Evolutionary conservation across 1,140 invertebrate genomes (phyloP).

Genomic region (Heliothis virescens): DNA sequence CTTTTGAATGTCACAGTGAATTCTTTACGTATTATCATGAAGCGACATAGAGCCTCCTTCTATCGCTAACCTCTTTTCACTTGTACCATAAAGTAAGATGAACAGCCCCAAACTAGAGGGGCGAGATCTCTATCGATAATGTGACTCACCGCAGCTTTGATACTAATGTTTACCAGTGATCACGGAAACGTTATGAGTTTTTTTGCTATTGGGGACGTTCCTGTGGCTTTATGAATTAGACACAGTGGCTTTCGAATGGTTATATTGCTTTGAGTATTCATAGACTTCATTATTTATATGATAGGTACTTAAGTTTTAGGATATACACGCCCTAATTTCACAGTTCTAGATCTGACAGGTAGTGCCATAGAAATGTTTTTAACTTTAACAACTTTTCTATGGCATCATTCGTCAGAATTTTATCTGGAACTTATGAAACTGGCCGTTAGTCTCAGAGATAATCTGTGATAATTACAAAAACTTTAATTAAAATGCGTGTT

Average conservation of each 20-base stretch:
- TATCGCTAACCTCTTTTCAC: not conserved
- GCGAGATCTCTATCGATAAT: conserved; percentile 55
- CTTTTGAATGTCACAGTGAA: too few species aligned
- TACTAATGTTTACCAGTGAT: conserved; percentile 48
- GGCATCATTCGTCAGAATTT: too few species aligned
- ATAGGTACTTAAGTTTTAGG: too few species aligned
- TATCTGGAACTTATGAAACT: too few species aligned
- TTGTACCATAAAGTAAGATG: conserved; percentile 38
- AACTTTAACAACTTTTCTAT: too few species aligned
- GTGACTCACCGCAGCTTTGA: conserved; percentile 56
- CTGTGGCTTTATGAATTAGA: conserved; percentile 25
- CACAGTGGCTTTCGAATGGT: not conserved
- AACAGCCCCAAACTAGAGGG: conserved; percentile 51
- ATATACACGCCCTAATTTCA: too few species aligned
- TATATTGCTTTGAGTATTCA: not conserved
- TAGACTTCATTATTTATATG: not conserved
- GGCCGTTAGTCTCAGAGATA: not conserved
- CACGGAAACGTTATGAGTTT: conserved; percentile 31
- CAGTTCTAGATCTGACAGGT: too few species aligned
- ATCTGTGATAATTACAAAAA: not conserved
- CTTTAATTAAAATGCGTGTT: too few species aligned
- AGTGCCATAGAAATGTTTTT: too few species aligned
- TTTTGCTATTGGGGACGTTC: conserved; percentile 9
- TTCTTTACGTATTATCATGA: not conserved
- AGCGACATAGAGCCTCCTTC: not conserved